These are phyloP conservation scores for Ancistrus triradiatus DNA, from an alignment of 2,113 vertebrate genomes.

Conservation along the genomic window DNA sequence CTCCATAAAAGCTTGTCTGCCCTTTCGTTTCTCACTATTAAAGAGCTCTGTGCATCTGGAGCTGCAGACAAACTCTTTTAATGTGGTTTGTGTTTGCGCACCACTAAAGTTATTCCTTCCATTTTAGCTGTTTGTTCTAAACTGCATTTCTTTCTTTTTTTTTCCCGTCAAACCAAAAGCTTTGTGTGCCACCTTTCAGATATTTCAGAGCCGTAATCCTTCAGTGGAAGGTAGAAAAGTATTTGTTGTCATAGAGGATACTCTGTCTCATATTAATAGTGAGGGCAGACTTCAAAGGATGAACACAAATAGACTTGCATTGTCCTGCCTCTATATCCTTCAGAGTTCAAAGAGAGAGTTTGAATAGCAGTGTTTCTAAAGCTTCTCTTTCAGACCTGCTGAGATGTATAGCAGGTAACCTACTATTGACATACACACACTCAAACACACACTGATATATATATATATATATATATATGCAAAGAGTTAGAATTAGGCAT, in stretches of 20 bases:
- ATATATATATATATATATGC: too few relatives aligned
- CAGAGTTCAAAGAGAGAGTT: conserved; percentile 73
- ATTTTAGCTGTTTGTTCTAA: conserved; percentile 62
- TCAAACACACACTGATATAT: conserved; percentile 34
- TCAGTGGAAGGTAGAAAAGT: conserved; percentile 50
- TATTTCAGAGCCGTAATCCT: conserved; percentile 52
- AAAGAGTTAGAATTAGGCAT: conserved; percentile 35
- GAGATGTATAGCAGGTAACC: conserved; percentile 66
- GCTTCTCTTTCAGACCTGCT: conserved; percentile 64
- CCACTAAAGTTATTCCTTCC: conserved; percentile 59
- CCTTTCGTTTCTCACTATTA: conserved; percentile 67
- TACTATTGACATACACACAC: conserved; percentile 54
- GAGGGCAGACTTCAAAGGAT: conserved; percentile 75
- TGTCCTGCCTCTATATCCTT: conserved; percentile 74
- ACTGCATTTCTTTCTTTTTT: conserved; percentile 33
- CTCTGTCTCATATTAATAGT: conserved; percentile 73
- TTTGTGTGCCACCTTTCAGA: conserved; percentile 52
- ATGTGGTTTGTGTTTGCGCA: conserved; percentile 59
- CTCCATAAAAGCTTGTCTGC: conserved; percentile 51
- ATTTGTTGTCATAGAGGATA: conserved; percentile 67
- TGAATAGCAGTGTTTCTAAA: conserved; percentile 70
- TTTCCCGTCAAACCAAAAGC: conserved; percentile 22
- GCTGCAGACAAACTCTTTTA: conserved; percentile 56
- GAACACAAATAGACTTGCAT: conserved; percentile 70
- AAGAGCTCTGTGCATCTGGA: conserved; percentile 63